A percentile compares a stretch with the other conserved stretches of the same genome.
These are phyloP conservation scores for Ctenosaura bakeri DNA, from an alignment of 2,797 vertebrate species.

Conservation along the genomic window DNA sequence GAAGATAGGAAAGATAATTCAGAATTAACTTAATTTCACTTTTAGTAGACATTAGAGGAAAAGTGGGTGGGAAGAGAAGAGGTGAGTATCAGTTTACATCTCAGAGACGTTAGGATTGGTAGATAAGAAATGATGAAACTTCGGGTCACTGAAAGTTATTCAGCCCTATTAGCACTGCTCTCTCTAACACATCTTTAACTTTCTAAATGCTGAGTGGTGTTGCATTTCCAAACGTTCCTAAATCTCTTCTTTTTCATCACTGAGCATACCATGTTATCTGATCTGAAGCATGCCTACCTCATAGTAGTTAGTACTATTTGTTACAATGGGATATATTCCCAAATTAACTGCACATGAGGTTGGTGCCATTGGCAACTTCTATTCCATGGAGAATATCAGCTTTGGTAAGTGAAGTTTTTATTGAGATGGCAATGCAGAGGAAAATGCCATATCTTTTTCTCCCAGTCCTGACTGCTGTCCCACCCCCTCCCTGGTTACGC, in stretches of 20 bases:
- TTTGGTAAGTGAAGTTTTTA: neutral
- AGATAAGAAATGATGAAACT: too few relatives aligned
- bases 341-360: neutral
- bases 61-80: too few relatives aligned
- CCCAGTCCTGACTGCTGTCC: neutral
- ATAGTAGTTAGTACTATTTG: neutral
- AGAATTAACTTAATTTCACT: too few relatives aligned
- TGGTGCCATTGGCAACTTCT: neutral
- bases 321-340: neutral
- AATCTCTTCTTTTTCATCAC: neutral
- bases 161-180: too few relatives aligned
- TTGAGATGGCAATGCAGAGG: neutral
- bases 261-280: neutral
- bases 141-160: too few relatives aligned
- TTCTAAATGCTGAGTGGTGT: neutral
- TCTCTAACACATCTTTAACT: neutral
- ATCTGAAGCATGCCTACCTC: neutral
- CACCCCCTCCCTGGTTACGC: neutral
- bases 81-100: too few relatives aligned
- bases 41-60: too few relatives aligned
- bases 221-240: neutral
- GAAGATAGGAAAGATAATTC: too few relatives aligned
- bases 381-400: neutral
- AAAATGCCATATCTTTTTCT: neutral
- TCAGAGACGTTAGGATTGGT: too few relatives aligned